These are phyloP conservation scores for Lochmaea crataegi DNA, from an alignment of 2,888 invertebrate genomes.

Conservation along the genomic window DNA sequence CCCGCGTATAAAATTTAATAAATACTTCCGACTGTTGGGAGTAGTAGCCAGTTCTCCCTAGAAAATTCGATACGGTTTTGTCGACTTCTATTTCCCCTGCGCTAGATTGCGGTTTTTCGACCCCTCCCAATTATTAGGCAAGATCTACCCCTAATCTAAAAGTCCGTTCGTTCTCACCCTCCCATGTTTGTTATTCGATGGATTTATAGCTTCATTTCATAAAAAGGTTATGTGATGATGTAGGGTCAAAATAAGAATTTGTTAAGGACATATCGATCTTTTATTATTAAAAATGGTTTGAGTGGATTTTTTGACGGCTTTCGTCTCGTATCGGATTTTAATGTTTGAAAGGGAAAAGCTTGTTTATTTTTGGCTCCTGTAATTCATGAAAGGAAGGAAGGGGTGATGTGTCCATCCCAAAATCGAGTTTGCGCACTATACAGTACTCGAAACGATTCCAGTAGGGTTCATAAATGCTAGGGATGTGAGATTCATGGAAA, in stretches of 20 bases:
- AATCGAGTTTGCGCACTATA: no score
- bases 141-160: constrained; percentile 41
- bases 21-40: not conserved
- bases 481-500: no score
- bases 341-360: no score
- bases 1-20: no score
- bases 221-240: constrained; percentile 22
- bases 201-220: constrained; percentile 31
- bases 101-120: constrained; percentile 42
- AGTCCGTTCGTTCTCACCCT: constrained; percentile 30
- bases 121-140: constrained; percentile 46
- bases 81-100: constrained; percentile 33
- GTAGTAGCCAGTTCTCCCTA: constrained; percentile 6
- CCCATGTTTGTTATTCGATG: constrained; percentile 14
- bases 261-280: constrained; percentile 1
- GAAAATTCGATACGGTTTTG: constrained; percentile 28
- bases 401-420: no score
- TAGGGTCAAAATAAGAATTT: constrained; percentile 11
- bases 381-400: no score
- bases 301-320: no score
- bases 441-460: no score
- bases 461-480: no score
- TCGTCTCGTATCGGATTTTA: no score
- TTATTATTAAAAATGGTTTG: not conserved
- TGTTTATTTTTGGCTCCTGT: no score